A percentile compares a stretch with the other conserved stretches of the same genome.
Evolutionary conservation across 2,888 invertebrate species (phyloP).

Genomic region (Drosophila putrida): DNA sequence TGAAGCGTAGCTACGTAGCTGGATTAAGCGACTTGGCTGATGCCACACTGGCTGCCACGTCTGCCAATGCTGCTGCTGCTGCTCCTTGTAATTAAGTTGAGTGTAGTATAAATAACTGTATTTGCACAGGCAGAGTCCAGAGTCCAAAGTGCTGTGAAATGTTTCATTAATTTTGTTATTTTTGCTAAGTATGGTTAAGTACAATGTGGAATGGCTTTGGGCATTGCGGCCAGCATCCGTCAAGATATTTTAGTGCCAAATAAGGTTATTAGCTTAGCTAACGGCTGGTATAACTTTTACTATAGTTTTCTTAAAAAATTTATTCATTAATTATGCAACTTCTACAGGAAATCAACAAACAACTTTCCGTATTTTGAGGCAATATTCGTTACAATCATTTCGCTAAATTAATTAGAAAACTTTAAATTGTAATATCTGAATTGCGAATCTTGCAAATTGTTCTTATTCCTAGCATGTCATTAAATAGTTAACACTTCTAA

Average conservation of each 20-base stretch:
- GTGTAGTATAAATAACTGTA: slow-evolving; percentile 67
- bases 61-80: slow-evolving; percentile 13
- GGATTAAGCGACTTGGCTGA: slow-evolving; percentile 70
- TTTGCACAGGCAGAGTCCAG: slow-evolving; percentile 31
- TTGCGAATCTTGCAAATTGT: background rate
- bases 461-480: background rate
- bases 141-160: slow-evolving; percentile 51
- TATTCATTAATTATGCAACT: background rate
- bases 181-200: slow-evolving; percentile 70
- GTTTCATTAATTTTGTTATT: slow-evolving; percentile 80
- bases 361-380: background rate
- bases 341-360: slow-evolving; percentile 8
- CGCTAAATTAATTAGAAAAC: background rate
- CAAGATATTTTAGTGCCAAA: slow-evolving; percentile 28
- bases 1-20: slow-evolving; percentile 76
- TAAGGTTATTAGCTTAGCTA: slow-evolving; percentile 26
- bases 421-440: background rate
- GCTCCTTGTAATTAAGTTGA: slow-evolving; percentile 77
- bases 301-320: slow-evolving; percentile 6
- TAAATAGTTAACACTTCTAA: slow-evolving; percentile 24
- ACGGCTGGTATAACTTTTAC: background rate
- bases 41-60: slow-evolving; percentile 40
- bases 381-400: slow-evolving; percentile 3
- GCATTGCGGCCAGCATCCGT: slow-evolving; percentile 36
- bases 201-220: slow-evolving; percentile 48